A percentile compares a stretch with the other conserved stretches of the same genome.
Evolutionary conservation across 2,888 invertebrate species (phyloP).

Genomic region (Pandemis corylana): DNA sequence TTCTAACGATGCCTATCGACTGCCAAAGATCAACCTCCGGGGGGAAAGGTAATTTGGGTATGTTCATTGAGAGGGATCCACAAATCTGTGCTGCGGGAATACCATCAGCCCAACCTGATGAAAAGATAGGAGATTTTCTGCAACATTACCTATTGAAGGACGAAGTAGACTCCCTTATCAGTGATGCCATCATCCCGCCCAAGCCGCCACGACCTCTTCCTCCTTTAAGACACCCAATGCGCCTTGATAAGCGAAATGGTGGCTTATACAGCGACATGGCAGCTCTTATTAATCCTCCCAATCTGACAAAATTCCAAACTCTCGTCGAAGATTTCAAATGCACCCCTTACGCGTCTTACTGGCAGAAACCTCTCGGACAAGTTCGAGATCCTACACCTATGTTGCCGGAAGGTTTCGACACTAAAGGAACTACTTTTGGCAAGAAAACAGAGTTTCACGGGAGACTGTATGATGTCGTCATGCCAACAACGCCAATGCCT

Average conservation of each 20-base stretch:
- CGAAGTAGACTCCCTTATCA: slow-evolving; percentile 56
- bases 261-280: slow-evolving; percentile 47
- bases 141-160: slow-evolving; percentile 55
- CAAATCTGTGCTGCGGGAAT: slow-evolving; percentile 57
- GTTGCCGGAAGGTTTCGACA: slow-evolving; percentile 52
- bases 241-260: slow-evolving; percentile 51
- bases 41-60: slow-evolving; percentile 59
- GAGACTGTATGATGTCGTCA: slow-evolving; percentile 53
- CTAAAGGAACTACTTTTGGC: slow-evolving; percentile 49
- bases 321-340: slow-evolving; percentile 55
- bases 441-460: slow-evolving; percentile 46
- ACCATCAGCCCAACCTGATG: slow-evolving; percentile 47
- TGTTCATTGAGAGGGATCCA: slow-evolving; percentile 56
- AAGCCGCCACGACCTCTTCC: slow-evolving; percentile 45
- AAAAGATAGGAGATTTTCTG: slow-evolving; percentile 46
- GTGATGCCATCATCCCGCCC: slow-evolving; percentile 53
- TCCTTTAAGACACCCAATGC: slow-evolving; percentile 45
- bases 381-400: slow-evolving; percentile 51
- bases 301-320: slow-evolving; percentile 54
- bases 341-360: slow-evolving; percentile 54
- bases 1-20: slow-evolving; percentile 25
- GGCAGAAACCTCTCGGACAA: slow-evolving; percentile 53
- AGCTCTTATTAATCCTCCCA: slow-evolving; percentile 53
- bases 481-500: slow-evolving; percentile 50
- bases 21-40: slow-evolving; percentile 46